phyloP scores from a whole-genome alignment of 64 coral and sea anemone species.

The Montipora capricornis region DNA sequence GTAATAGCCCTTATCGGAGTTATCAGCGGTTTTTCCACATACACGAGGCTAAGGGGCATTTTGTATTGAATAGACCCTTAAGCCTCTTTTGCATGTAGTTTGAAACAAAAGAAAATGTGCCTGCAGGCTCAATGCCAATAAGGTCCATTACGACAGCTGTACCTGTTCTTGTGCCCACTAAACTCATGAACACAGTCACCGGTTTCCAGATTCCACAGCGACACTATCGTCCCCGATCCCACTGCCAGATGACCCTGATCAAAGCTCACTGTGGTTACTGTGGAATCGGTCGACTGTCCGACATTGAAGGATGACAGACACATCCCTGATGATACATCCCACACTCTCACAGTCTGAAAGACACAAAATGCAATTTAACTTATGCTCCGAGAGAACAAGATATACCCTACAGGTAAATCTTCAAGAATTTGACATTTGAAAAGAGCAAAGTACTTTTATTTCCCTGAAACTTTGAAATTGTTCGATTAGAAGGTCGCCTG shows the following conservation, averaged over 20 bases:
- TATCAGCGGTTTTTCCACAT: no score
- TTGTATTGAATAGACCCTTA: no score
- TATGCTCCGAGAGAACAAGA: background rate
- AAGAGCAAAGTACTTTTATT: no score
- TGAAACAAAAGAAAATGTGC: no score
- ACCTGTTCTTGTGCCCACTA: constrained; percentile 95
- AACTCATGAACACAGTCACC: constrained; percentile 82
- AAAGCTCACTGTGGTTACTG: constrained; percentile 83
- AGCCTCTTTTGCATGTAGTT: no score
- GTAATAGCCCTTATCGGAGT: background rate
- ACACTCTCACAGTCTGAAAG: constrained; percentile 85
- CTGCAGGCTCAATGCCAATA: no score
- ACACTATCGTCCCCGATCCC: constrained; percentile 72
- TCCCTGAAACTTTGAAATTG: no score
- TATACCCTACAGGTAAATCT: no score
- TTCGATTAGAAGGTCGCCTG: no score
- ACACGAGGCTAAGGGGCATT: no score
- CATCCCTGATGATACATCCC: constrained; percentile 79
- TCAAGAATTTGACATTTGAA: no score
- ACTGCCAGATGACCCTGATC: constrained; percentile 89
- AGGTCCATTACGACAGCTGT: background rate
- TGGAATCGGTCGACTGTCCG: constrained; percentile 62
- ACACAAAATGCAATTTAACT: background rate
- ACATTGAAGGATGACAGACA: constrained; percentile 77
- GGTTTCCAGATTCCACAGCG: constrained; percentile 86